A percentile compares a stretch with the other conserved stretches of the same genome.
Evolutionary conservation across 1,140 invertebrate genomes (phyloP).

Genomic region (Formica selysi): DNA sequence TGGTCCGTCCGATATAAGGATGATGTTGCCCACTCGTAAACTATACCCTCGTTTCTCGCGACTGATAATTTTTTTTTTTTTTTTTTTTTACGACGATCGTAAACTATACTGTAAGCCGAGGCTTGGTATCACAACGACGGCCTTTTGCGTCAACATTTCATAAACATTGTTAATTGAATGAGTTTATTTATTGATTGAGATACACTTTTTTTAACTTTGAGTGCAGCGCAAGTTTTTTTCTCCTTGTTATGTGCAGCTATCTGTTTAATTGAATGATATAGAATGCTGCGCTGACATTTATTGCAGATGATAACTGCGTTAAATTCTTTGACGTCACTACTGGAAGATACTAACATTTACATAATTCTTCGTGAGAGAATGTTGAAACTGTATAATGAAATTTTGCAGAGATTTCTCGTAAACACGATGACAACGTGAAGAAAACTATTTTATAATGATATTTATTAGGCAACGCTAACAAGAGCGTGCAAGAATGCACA

Average conservation of each 20-base stretch:
- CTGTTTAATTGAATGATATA: background rate
- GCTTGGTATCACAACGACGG: background rate
- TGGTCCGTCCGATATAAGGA: background rate
- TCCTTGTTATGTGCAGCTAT: background rate
- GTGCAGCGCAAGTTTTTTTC: background rate
- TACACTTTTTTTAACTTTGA: background rate
- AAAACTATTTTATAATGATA: conserved; percentile 38
- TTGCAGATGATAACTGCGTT: background rate
- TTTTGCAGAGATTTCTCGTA: conserved; percentile 14
- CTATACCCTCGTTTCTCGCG: background rate
- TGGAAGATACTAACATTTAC: background rate
- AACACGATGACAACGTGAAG: background rate
- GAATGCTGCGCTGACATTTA: background rate
- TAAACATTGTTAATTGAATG: background rate
- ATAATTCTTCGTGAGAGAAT: background rate
- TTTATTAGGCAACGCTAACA: conserved; percentile 6
- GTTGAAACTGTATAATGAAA: background rate
- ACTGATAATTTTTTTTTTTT: conserved; percentile 12
- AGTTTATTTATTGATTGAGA: background rate
- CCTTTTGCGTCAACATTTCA: background rate
- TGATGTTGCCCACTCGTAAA: conserved; percentile 14
- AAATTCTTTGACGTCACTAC: background rate
- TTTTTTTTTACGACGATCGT: conserved; percentile 22
- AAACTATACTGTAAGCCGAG: background rate
- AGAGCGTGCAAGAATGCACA: background rate